A percentile compares a stretch with the other conserved stretches of the same genome.
These are phyloP conservation scores for Myotis pilosus DNA, from an alignment of 2,797 vertebrate species.

Conservation along the genomic window DNA sequence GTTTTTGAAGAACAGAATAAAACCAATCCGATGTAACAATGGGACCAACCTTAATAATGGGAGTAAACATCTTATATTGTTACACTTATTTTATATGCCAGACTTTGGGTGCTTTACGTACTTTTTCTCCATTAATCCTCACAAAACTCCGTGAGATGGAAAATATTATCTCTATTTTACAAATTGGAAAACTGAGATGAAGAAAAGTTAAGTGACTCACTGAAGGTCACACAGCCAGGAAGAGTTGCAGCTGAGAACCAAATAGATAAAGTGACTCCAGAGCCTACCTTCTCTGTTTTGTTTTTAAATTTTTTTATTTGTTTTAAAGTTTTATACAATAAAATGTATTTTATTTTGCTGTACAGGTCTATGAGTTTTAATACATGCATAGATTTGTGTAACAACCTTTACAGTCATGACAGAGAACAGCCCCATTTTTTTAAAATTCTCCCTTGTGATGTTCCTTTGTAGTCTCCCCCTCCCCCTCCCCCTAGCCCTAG, in stretches of 20 bases:
- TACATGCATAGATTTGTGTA: neutral
- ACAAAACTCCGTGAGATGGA: neutral
- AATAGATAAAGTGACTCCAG: neutral
- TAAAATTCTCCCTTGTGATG: neutral
- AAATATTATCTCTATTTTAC: neutral
- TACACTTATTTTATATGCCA: neutral
- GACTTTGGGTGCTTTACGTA: neutral
- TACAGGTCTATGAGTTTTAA: neutral
- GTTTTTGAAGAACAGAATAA: neutral
- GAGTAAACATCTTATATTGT: neutral
- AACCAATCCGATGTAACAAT: neutral
- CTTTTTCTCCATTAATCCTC: neutral
- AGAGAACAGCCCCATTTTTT: neutral
- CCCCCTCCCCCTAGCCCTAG: neutral
- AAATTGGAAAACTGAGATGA: neutral
- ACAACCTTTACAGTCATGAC: neutral
- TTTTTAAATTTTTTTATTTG: neutral
- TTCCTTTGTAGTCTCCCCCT: fast-evolving
- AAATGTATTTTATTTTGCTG: neutral
- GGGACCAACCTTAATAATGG: neutral
- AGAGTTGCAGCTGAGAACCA: neutral
- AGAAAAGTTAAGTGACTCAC: neutral
- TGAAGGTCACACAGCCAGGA: neutral
- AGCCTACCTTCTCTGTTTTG: neutral
- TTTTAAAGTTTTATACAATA: neutral